Conservation (phyloP, 2,113 vertebrate species). For the Tamias sibiricus region DNA sequence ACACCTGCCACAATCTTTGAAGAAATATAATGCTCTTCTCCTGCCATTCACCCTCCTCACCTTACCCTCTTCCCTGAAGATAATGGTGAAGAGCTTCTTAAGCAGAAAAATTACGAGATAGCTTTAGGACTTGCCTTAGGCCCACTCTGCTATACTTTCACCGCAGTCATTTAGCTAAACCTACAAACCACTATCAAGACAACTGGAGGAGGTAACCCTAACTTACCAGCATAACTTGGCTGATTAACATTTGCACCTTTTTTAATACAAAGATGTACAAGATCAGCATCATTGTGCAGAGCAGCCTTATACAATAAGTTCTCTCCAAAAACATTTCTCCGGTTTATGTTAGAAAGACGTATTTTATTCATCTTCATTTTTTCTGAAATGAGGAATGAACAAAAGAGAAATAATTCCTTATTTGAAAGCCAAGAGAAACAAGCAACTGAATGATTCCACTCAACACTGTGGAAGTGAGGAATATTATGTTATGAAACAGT, state of each 20-base stretch:
- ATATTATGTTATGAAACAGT: slow-evolving; percentile 3
- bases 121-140: neutral
- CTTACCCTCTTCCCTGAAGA: neutral
- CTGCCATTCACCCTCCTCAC: neutral
- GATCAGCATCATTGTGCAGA: slow-evolving; percentile 71
- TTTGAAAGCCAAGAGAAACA: slow-evolving; percentile 57
- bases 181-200: neutral
- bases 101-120: neutral
- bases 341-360: slow-evolving; percentile 77
- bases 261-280: slow-evolving; percentile 83
- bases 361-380: slow-evolving; percentile 32
- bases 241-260: slow-evolving; percentile 85
- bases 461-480: neutral
- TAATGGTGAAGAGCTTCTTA: neutral
- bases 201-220: neutral
- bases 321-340: slow-evolving; percentile 87
- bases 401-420: slow-evolving; percentile 61
- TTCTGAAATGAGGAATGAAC: slow-evolving; percentile 70
- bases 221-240: slow-evolving; percentile 89
- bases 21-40: neutral
- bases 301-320: slow-evolving; percentile 87
- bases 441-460: neutral
- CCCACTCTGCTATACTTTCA: neutral
- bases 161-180: neutral
- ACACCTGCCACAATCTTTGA: neutral